Conservation (phyloP, 2,888 invertebrate genomes). For the Linnaemya vulpina region DNA sequence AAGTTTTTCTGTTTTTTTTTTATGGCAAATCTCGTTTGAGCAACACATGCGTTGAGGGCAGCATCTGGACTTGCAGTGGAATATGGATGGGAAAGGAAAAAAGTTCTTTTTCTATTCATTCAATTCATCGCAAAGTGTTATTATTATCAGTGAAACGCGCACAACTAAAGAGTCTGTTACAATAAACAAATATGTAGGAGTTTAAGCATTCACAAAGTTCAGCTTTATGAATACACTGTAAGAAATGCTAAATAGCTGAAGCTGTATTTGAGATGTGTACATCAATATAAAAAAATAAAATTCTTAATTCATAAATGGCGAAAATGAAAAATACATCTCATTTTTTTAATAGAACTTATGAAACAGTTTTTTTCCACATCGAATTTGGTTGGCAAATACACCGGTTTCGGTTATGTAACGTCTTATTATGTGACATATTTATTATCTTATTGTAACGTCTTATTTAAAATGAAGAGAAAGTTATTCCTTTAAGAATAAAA, state of each 20-base stretch:
- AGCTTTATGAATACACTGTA: slow-evolving; percentile 58
- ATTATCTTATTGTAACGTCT: no score
- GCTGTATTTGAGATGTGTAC: no score
- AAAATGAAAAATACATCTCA: no score
- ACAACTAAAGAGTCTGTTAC: slow-evolving; percentile 1
- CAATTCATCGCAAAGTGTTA: slow-evolving; percentile 8
- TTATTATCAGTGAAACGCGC: slow-evolving; percentile 31
- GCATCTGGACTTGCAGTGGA: neutral
- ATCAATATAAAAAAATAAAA: no score
- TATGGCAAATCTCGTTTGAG: neutral
- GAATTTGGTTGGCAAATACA: no score
- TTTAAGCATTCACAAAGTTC: slow-evolving; percentile 65
- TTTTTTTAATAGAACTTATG: no score
- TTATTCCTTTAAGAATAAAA: no score
- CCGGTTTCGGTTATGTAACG: no score
- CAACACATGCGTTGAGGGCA: slow-evolving; percentile 2
- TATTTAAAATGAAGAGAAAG: no score
- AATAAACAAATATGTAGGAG: neutral
- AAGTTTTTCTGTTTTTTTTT: slow-evolving; percentile 11
- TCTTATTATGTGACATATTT: no score
- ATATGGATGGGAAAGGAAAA: neutral
- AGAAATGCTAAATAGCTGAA: slow-evolving; percentile 35
- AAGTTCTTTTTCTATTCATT: slow-evolving; percentile 29
- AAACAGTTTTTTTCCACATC: no score
- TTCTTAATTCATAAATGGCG: no score